Conservation (phyloP, 2,888 invertebrate genomes). For the Agrotis segetum region DNA sequence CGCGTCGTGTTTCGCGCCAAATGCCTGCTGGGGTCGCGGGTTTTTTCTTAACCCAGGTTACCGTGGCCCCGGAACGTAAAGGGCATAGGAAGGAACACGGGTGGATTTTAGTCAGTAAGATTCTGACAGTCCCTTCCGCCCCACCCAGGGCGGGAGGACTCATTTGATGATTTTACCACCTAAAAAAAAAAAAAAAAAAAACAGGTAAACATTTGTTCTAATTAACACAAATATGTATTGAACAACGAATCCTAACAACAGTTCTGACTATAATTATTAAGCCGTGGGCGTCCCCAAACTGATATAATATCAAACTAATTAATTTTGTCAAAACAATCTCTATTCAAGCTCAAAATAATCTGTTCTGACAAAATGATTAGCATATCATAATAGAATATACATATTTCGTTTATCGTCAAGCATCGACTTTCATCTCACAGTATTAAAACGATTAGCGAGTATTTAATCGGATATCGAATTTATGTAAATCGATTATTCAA, state of each 20-base stretch:
- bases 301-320: neutral
- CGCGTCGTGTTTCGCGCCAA: too few species aligned
- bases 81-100: too few species aligned
- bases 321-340: constrained; percentile 14
- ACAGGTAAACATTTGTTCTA: too few species aligned
- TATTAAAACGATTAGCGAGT: constrained; percentile 71
- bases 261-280: neutral
- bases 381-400: constrained; percentile 70
- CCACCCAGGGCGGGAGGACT: too few species aligned
- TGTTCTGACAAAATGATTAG: constrained; percentile 58
- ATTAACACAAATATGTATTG: neutral
- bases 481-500: constrained; percentile 73
- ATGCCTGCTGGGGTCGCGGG: too few species aligned
- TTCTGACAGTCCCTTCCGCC: too few species aligned
- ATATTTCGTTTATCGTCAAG: constrained; percentile 69
- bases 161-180: too few species aligned
- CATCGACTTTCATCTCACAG: constrained; percentile 67
- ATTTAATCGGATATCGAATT: constrained; percentile 74
- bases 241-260: neutral
- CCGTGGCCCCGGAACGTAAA: too few species aligned
- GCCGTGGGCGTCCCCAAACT: neutral
- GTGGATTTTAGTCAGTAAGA: too few species aligned
- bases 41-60: too few species aligned
- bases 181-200: too few species aligned
- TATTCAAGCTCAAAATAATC: constrained; percentile 16